Percentiles rank a stretch among this genome's conserved stretches.
Evolutionary conservation across 2,113 vertebrate species (phyloP).

Genomic region (Panthera leo): DNA sequence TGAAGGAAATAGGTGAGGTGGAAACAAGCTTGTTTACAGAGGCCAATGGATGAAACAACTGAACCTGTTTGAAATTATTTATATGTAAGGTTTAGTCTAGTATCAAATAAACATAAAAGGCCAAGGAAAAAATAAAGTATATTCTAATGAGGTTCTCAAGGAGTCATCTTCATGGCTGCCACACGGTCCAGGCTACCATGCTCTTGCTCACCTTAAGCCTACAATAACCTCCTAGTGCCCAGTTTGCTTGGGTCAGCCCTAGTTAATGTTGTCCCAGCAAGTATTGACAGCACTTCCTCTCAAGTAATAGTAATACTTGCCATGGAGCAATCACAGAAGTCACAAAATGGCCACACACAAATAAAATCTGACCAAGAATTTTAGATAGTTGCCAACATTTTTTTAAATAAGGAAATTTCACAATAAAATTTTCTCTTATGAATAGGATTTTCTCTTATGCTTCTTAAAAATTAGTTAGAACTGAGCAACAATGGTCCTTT

Average conservation of each 20-base stretch:
- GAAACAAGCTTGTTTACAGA: not conserved
- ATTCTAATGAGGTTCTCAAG: not conserved
- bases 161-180: not conserved
- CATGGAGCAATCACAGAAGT: not conserved
- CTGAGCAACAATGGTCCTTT: not conserved
- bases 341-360: not conserved
- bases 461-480: not conserved
- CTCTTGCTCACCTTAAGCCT: not conserved
- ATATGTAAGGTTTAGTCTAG: not conserved
- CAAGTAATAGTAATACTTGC: not conserved
- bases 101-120: not conserved
- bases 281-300: not conserved
- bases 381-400: not conserved
- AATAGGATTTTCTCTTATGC: not conserved
- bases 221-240: not conserved
- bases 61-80: not conserved
- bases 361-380: not conserved
- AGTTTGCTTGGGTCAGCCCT: not conserved
- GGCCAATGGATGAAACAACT: not conserved
- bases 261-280: not conserved
- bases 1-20: not conserved
- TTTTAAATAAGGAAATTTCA: not conserved
- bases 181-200: not conserved
- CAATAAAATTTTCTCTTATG: slow-evolving; percentile 31
- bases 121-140: not conserved